A percentile compares a stretch with the other conserved stretches of the same genome.
These are phyloP conservation scores for Euborellia annulipes DNA, from an alignment of 1,140 invertebrate species.

Conservation along the genomic window DNA sequence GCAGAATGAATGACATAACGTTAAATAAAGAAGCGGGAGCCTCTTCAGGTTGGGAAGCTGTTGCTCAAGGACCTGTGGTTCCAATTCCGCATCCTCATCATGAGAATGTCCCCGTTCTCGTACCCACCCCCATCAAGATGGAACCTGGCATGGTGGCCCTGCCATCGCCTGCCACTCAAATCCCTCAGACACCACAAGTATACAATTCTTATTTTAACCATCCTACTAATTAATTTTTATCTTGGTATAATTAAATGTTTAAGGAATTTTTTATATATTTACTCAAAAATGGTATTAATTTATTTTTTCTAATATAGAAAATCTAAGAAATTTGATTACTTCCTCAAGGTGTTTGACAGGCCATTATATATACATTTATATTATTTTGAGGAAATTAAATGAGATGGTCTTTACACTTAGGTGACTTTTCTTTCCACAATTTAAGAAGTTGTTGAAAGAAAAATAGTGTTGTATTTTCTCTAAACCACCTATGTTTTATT, in stretches of 20 bases:
- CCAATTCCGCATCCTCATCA: slow-evolving; percentile 24
- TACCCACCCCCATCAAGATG: slow-evolving; percentile 36
- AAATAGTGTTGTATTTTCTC: too few relatives aligned
- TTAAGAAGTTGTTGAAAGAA: too few relatives aligned
- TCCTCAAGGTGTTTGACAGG: slow-evolving; percentile 3
- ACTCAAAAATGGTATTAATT: background rate
- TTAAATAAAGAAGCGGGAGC: slow-evolving; percentile 30
- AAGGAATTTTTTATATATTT: slow-evolving; percentile 1
- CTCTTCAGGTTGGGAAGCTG: slow-evolving; percentile 30
- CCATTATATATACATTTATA: slow-evolving; percentile 4
- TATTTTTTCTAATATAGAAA: background rate
- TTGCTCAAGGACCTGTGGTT: slow-evolving; percentile 24
- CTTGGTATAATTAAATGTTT: background rate
- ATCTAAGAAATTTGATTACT: background rate
- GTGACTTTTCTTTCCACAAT: too few relatives aligned
- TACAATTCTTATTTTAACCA: slow-evolving; percentile 7
- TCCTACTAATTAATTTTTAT: background rate
- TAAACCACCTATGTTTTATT: too few relatives aligned
- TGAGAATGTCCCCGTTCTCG: slow-evolving; percentile 29
- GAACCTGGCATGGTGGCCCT: slow-evolving; percentile 25
- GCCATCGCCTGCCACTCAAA: slow-evolving; percentile 19
- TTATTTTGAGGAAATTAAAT: background rate
- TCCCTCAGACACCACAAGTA: slow-evolving; percentile 33
- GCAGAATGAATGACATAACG: slow-evolving; percentile 32
- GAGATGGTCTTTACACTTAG: too few relatives aligned